Base-by-base conservation (phyloP, 2,888 invertebrate genomes). In the Melanostoma mellinum region DNA sequence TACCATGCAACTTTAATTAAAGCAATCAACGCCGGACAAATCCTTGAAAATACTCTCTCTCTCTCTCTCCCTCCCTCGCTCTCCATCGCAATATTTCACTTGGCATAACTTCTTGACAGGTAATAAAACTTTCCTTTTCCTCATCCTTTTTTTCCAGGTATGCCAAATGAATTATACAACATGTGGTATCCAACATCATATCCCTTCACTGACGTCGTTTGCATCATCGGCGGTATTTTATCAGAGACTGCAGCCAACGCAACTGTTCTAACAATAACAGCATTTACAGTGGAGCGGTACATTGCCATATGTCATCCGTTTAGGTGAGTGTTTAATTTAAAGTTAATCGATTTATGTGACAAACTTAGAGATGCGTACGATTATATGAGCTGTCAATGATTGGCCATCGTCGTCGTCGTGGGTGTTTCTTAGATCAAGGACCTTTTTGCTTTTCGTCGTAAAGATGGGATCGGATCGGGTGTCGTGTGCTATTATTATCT, bases 251-350 rank as follows among this genome's bases (percentile, higher is more conserved):
- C 96, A 0, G 95, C 95, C 30, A 96, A 96, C 89, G 96, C 96
- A 0, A 97, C 97, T 0, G 97, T 97, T 2, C 91, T 96, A 82
- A 96, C 95, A 8, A 97, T 97, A 87, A 96, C 97, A 0, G 96
- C 97, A 2, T 97, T 97, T 90, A 97, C 96, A 0, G 94, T 97
- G 9, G 97, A 98, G 90, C 93, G 97, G 82, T 98, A 97, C 89
- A 94, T 97, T 44, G 97, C 97, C 4, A 97, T 97, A 87, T 97
- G 96, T 88, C 95, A 96, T 88, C 97, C 97, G 0, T 96, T 97
- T 85, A 89, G 91, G 91, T 91, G 86, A 89, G 90, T 88, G 44
- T 68, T 42, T 36, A 50, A 63, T 32, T 63, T 38, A 6, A 5
- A 38, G 50, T 38, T 46, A 63, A 48, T 63, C 50, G 63, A 63